These are phyloP conservation scores for Acyrthosiphon pisum DNA, from an alignment of 1,140 invertebrate genomes.

Conservation along the genomic window DNA sequence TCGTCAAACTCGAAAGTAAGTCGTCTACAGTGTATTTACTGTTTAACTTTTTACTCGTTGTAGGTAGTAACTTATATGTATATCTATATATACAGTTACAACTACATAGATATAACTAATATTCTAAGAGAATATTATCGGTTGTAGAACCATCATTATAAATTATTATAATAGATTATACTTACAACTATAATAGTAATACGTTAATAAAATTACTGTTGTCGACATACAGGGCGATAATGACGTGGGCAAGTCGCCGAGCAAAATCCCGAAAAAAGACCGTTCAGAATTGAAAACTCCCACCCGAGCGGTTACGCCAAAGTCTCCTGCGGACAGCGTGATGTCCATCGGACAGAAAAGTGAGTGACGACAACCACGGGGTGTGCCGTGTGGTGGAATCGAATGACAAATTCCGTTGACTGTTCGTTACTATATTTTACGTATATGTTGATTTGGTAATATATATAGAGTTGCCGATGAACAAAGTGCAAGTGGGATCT, in stretches of 20 bases:
- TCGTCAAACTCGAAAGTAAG: conserved; percentile 48
- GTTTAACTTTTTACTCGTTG: background rate
- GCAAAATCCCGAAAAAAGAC: conserved; percentile 57
- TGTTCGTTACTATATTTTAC: background rate
- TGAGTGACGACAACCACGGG: background rate
- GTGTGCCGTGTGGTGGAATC: background rate
- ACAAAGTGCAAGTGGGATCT: conserved; percentile 89
- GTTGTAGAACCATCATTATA: background rate
- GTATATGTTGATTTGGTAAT: conserved; percentile 60
- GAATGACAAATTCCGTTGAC: background rate
- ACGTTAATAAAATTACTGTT: background rate
- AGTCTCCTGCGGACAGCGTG: background rate
- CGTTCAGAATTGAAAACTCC: conserved; percentile 50
- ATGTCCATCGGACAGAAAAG: conserved; percentile 28
- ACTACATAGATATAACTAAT: background rate
- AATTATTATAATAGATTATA: background rate
- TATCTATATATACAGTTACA: background rate
- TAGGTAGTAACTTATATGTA: background rate
- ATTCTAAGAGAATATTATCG: background rate
- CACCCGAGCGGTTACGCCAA: conserved; percentile 44
- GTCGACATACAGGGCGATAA: background rate
- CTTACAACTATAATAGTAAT: background rate
- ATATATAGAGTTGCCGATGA: conserved; percentile 83
- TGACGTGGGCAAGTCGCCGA: conserved; percentile 33
- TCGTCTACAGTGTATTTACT: background rate